Base-by-base conservation (phyloP, 1,140 invertebrate species). In the Lethrus apterus region DNA sequence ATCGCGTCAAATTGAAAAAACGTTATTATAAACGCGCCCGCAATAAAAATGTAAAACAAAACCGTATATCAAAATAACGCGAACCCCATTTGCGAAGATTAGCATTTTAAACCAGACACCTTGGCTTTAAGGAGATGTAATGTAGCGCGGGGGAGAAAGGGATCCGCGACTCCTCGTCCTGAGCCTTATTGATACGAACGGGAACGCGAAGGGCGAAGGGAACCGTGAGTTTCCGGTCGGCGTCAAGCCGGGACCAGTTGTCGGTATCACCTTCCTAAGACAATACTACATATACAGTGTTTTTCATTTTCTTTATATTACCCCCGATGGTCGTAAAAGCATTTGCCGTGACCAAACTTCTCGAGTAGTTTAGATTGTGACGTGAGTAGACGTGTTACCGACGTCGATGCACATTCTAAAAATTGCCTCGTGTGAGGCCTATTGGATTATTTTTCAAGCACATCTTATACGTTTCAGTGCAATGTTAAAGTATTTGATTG, bases 221-320 rank as follows among this genome's bases (percentile, higher is more conserved):
- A 38, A 38, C 19, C 19, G 20, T 14, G 38, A 15, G 38, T 41
- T 41, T 41, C 38, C 38, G 38, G 38, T 41, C 35, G 52, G 48
- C 57, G 48, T 55, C 55, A 52, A 53, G 44, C 48, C 44, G 57
- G 54, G 52, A 52, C 50, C 53, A 58, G 51, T 60, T 58, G 58
- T 64, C 59, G 59, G 56, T 54, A 61, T 60, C 58, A 62, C 59
- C 61, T 60, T 60, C 52, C 52, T 54, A 46, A 62, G 62, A 64
- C 60, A 62, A 64, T 64, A 58, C 59, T 61, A 60, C 59, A 61
- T 59, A 46, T 52, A 60, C 64, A 65, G 62, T 83, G 80, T 83
- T 84, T 83, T 83, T 84, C 81, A 84, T 84, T 84, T 84, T 83
- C 80, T 84, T 84, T 82, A 84, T 82, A 78, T 81, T 76, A 81